phyloP scores from a whole-genome alignment of 2,113 vertebrate genomes.

The Phodopus roborovskii region DNA sequence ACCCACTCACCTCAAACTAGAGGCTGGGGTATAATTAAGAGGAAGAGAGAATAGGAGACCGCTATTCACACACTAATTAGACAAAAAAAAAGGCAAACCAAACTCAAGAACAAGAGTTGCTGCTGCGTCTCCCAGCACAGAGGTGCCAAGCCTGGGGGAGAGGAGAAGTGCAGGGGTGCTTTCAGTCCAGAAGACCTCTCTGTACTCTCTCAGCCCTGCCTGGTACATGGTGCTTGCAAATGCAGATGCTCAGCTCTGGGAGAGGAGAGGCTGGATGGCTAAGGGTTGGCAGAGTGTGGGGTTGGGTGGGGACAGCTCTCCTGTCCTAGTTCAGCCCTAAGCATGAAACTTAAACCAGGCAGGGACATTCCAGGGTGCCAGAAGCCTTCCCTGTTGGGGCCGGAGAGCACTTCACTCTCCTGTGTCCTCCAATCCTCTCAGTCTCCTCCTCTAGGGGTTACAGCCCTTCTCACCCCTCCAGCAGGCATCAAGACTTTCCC shows the following conservation, averaged over 20 bases:
- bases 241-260: neutral
- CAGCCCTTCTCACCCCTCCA: neutral
- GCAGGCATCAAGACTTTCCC: neutral
- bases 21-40: neutral
- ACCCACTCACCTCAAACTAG: neutral
- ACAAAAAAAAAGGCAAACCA: neutral
- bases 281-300: neutral
- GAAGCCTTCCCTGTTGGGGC: neutral
- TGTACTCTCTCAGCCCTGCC: neutral
- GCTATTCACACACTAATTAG: neutral
- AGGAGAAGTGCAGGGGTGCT: neutral
- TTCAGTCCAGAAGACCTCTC: neutral
- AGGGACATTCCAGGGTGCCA: neutral
- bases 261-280: neutral
- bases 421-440: neutral
- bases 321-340: neutral
- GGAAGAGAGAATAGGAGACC: neutral
- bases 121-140: neutral
- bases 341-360: constrained; percentile 12
- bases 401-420: neutral
- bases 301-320: neutral
- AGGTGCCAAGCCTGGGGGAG: neutral
- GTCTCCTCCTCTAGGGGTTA: neutral
- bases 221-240: neutral
- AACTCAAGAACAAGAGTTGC: neutral